Evolutionary conservation across 2,888 invertebrate species (phyloP), one percentile per base, ranked within the genome.

Genomic region (Piscicola geometra): DNA sequence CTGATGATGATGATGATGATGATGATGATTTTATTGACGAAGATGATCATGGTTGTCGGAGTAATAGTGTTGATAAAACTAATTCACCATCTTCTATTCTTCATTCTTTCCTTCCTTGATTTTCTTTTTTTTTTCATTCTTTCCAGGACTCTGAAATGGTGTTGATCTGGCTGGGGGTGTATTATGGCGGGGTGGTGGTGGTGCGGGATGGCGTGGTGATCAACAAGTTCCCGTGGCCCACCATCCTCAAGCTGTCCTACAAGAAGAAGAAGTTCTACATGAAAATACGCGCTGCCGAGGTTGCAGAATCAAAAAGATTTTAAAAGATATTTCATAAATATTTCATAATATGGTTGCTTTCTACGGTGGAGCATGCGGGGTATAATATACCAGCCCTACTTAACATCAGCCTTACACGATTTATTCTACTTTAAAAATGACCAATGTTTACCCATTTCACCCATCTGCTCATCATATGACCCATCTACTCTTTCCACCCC

Each of bases 171-270:
- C 89, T 99, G 78, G 98, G 99, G 15, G 96, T 99, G 32, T 97
- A 96, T 88, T 93, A 98, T 21, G 93, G 93, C 9, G 99, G 99
- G 0, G 88, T 99, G 77, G 89, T 95, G 79, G 93, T 99, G 78
- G 96, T 96, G 86, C 89, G 94, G 81, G 97, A 97, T 83, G 91
- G 93, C 85, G 88, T 98, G 78, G 90, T 96, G 81, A 94, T 98
- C 82, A 97, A 98, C 88, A 91, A 97, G 77, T 99, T 99, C 88
- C 94, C 95, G 60, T 99, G 99, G 99, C 98, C 98, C 60, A 97
- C 97, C 88, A 99, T 99, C 83, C 88, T 98, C 78, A 99, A 99
- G 88, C 94, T 99, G 85, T 95, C 96, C 80, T 99, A 97, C 89
- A 96, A 97, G 86, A 90, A 96, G 75, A 94, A 96, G 88, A 93